Conservation (phyloP, 2,113 vertebrate genomes). For the Oriolus oriolus region DNA sequence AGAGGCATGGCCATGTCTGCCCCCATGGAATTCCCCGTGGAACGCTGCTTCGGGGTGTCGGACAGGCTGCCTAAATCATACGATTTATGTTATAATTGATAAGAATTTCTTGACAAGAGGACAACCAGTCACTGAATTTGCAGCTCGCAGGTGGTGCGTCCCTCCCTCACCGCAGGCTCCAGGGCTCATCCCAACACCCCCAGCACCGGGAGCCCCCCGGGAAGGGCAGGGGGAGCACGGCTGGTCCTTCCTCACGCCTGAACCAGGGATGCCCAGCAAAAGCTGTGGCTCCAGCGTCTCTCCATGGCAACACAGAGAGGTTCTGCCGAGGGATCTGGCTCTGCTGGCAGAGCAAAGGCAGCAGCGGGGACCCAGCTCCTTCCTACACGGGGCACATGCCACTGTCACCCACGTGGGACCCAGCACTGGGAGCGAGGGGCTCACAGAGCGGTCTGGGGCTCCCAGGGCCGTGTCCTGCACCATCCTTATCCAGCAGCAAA, state of each 20-base stretch:
- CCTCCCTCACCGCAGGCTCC: background rate
- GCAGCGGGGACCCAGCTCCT: fast-evolving
- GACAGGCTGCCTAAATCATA: background rate
- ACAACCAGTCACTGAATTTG: background rate
- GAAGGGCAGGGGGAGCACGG: background rate
- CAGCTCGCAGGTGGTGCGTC: background rate
- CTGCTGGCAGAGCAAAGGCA: background rate
- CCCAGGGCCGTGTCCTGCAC: fast-evolving
- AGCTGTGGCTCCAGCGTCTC: background rate
- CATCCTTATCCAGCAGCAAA: background rate
- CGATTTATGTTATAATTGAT: background rate
- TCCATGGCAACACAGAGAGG: background rate
- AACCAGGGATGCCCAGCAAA: background rate
- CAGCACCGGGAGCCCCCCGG: fast-evolving
- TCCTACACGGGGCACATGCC: background rate
- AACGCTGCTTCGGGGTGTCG: background rate
- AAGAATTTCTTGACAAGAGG: background rate
- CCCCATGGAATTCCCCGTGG: background rate
- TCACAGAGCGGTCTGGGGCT: background rate
- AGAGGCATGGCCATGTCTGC: fast-evolving
- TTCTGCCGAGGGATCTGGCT: background rate
- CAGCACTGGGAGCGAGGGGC: background rate
- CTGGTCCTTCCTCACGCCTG: fast-evolving
- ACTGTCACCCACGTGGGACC: fast-evolving
- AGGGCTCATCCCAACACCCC: background rate